phyloP scores from a whole-genome alignment of 2,888 invertebrate genomes.

The Ornithoptera alexandrae region DNA sequence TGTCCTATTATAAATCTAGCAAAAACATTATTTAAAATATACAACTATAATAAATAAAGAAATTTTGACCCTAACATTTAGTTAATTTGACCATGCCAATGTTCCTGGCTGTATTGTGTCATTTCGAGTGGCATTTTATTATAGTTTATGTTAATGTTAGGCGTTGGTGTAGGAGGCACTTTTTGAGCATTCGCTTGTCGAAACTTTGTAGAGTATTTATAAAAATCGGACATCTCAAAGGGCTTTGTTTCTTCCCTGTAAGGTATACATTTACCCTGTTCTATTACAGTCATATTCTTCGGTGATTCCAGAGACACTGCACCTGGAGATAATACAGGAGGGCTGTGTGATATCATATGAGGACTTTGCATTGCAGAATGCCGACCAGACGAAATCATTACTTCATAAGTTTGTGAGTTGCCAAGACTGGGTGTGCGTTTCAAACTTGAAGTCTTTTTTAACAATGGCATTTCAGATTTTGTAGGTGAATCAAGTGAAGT shows the following conservation, averaged over 20 bases:
- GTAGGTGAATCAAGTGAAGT: constrained; percentile 82
- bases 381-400: constrained; percentile 69
- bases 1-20: constrained; percentile 15
- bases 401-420: constrained; percentile 73
- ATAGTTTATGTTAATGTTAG: constrained; percentile 51
- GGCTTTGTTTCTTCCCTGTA: constrained; percentile 97
- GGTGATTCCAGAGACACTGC: constrained; percentile 86
- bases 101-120: constrained; percentile 66
- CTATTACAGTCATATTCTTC: constrained; percentile 90
- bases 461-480: constrained; percentile 52
- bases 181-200: constrained; percentile 80
- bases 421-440: constrained; percentile 79
- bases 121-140: constrained; percentile 71
- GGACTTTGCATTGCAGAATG: constrained; percentile 72
- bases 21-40: constrained; percentile 17
- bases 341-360: constrained; percentile 59
- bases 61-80: constrained; percentile 33
- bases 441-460: constrained; percentile 70
- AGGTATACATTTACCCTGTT: constrained; percentile 93
- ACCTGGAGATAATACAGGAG: constrained; percentile 65
- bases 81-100: constrained; percentile 65
- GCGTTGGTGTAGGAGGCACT: constrained; percentile 47
- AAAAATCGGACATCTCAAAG: constrained; percentile 98
- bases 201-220: constrained; percentile 97
- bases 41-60: constrained; percentile 10